A percentile compares a stretch with the other conserved stretches of the same genome.
phyloP scores from a whole-genome alignment of 2,888 invertebrate species.

The Zhengitettix transpicula region DNA sequence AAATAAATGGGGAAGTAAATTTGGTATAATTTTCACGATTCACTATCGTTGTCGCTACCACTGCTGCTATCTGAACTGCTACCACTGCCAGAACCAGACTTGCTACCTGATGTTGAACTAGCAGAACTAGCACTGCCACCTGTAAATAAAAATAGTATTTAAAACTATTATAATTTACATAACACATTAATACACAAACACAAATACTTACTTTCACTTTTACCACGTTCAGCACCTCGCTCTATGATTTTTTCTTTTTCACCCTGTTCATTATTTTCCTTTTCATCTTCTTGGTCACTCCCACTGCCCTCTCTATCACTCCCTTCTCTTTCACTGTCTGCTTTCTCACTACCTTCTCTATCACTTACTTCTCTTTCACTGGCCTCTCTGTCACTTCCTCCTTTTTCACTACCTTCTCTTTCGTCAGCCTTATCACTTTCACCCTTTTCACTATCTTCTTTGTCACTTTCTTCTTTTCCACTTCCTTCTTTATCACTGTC shows the following conservation, averaged over 20 bases:
- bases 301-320: conserved; percentile 14
- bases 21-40: neutral
- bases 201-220: neutral
- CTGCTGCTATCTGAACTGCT: neutral
- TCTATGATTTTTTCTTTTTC: neutral
- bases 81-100: neutral
- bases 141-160: conserved; percentile 1
- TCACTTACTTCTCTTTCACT: conserved; percentile 30
- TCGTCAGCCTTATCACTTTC: conserved; percentile 4
- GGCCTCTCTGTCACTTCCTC: conserved; percentile 12
- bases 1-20: too few relatives aligned
- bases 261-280: neutral
- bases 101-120: neutral
- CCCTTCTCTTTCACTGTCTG: conserved; percentile 7
- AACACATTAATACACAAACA: neutral
- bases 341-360: conserved; percentile 14
- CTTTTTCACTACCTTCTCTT: conserved; percentile 6
- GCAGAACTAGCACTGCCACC: conserved; percentile 14
- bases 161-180: neutral
- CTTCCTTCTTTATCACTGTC: conserved; percentile 6
- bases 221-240: neutral
- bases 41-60: neutral
- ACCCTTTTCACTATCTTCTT: conserved; percentile 9
- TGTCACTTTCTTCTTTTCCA: conserved; percentile 6
- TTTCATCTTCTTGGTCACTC: neutral